Evolutionary conservation across 2,888 invertebrate species (phyloP).

Genomic region (Cyaniris semiargus): DNA sequence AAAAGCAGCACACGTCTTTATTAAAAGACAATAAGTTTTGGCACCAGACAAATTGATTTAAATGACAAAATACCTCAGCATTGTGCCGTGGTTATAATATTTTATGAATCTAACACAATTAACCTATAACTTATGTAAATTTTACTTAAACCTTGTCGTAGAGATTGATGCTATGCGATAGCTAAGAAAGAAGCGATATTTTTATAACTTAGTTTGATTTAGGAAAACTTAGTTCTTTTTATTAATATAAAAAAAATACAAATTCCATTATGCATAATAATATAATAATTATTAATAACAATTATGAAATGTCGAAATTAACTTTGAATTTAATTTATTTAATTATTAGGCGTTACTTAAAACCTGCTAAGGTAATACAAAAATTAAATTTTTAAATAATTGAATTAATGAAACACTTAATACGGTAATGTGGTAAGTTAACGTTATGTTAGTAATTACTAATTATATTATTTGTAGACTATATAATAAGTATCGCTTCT

Average conservation of each 20-base stretch:
- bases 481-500: not conserved
- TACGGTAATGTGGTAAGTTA: too few relatives aligned
- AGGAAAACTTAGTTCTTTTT: not conserved
- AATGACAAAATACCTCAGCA: slow-evolving; percentile 9
- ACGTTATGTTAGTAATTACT: too few relatives aligned
- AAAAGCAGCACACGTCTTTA: not conserved
- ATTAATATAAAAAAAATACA: too few relatives aligned
- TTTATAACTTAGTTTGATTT: not conserved
- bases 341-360: too few relatives aligned
- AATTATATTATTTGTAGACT: not conserved
- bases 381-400: too few relatives aligned
- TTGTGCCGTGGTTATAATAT: slow-evolving; percentile 22
- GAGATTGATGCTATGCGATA: not conserved
- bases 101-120: slow-evolving; percentile 26
- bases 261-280: too few relatives aligned
- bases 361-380: too few relatives aligned
- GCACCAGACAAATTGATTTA: slow-evolving; percentile 13
- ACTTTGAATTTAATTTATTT: too few relatives aligned
- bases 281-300: too few relatives aligned
- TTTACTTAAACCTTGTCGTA: not conserved
- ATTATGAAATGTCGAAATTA: too few relatives aligned
- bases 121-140: slow-evolving; percentile 23
- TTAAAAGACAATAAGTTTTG: slow-evolving; percentile 7
- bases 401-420: too few relatives aligned
- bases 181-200: not conserved